A percentile compares a stretch with the other conserved stretches of the same genome.
phyloP scores from a whole-genome alignment of 2,888 invertebrate genomes.

The Camptogramma bilineatum region DNA sequence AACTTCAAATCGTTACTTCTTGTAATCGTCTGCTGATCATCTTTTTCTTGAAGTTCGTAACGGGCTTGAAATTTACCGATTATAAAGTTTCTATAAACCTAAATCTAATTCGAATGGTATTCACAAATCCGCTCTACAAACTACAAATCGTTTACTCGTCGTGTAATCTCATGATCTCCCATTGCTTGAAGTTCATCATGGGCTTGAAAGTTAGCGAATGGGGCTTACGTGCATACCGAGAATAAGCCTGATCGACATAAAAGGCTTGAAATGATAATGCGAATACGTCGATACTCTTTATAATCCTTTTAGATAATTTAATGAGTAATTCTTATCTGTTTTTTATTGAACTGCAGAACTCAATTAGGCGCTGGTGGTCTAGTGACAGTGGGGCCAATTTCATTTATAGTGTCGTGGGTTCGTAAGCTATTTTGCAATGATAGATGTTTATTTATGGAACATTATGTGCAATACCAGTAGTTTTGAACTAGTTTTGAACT shows the following conservation, averaged over 20 bases:
- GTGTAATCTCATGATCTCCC: too few relatives aligned
- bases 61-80: too few relatives aligned
- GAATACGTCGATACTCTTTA: constrained; percentile 13
- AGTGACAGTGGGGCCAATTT: not conserved
- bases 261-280: constrained; percentile 17
- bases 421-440: not conserved
- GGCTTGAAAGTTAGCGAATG: too few relatives aligned
- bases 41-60: too few relatives aligned
- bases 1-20: too few relatives aligned
- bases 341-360: constrained; percentile 24
- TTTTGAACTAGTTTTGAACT: not conserved
- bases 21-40: too few relatives aligned
- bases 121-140: too few relatives aligned
- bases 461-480: not conserved
- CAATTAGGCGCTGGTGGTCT: constrained; percentile 14
- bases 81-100: too few relatives aligned
- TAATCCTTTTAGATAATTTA: constrained; percentile 11
- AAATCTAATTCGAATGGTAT: too few relatives aligned
- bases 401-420: not conserved
- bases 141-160: too few relatives aligned
- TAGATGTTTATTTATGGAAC: not conserved
- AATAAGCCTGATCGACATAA: constrained; percentile 7
- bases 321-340: constrained; percentile 16
- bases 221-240: constrained; percentile 2
- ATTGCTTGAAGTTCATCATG: too few relatives aligned